Percentiles rank a stretch among this genome's conserved stretches.
Conservation (phyloP, 1,140 invertebrate genomes). For the Lepidostoma basale region DNA sequence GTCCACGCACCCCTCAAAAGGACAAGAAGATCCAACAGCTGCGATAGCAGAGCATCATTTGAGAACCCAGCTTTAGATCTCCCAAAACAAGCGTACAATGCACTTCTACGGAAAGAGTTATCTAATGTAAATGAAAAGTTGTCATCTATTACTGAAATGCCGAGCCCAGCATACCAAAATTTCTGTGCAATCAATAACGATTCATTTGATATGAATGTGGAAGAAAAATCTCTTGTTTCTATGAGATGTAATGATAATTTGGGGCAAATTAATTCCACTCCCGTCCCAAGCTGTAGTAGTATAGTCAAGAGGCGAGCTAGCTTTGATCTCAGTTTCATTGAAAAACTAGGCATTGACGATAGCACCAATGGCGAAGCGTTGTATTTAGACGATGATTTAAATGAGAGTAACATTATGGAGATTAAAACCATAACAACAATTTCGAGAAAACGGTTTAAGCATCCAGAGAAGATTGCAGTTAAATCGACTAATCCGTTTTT, state of each 20-base stretch:
- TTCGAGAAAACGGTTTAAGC: slow-evolving; percentile 53
- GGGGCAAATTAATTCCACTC: slow-evolving; percentile 35
- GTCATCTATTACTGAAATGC: slow-evolving; percentile 30
- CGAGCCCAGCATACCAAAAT: slow-evolving; percentile 10
- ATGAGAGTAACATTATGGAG: slow-evolving; percentile 62
- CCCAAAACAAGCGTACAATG: slow-evolving; percentile 53
- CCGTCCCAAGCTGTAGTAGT: slow-evolving; percentile 10
- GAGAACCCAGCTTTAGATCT: slow-evolving; percentile 57
- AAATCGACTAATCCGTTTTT: slow-evolving; percentile 59
- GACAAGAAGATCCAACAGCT: slow-evolving; percentile 48
- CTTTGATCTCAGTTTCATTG: slow-evolving; percentile 58
- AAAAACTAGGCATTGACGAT: slow-evolving; percentile 55
- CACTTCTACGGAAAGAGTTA: slow-evolving; percentile 54
- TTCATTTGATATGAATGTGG: slow-evolving; percentile 18
- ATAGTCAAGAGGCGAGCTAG: slow-evolving; percentile 45
- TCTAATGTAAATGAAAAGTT: slow-evolving; percentile 57
- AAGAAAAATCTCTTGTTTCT: slow-evolving; percentile 31
- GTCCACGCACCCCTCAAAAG: slow-evolving; percentile 54
- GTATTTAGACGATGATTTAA: slow-evolving; percentile 59
- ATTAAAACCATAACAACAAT: slow-evolving; percentile 57
- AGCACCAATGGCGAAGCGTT: slow-evolving; percentile 52
- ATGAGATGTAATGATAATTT: neutral
- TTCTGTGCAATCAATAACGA: slow-evolving; percentile 16
- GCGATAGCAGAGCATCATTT: slow-evolving; percentile 53
- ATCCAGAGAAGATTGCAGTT: slow-evolving; percentile 12